Conservation (phyloP, 2,888 invertebrate genomes). For the Arrhopalites spinosus region DNA sequence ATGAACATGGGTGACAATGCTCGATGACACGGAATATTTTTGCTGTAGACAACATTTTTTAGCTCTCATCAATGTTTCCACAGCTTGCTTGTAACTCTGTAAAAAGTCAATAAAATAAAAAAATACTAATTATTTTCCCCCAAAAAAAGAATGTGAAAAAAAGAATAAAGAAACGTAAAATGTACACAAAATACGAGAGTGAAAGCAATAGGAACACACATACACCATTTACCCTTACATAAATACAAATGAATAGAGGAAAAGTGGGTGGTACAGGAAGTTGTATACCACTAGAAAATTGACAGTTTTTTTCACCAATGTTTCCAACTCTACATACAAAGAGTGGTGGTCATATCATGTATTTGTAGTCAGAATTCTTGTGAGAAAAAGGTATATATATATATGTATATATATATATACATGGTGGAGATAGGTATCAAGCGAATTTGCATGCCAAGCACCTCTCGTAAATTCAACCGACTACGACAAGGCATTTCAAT, state of each 20-base stretch:
- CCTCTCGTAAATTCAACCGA: constrained; percentile 26
- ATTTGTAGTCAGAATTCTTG: not conserved
- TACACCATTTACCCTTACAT: no score
- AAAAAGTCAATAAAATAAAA: constrained; percentile 2
- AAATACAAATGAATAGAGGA: not conserved
- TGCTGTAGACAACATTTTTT: constrained; percentile 48
- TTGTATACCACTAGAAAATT: constrained; percentile 31
- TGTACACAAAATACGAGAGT: no score
- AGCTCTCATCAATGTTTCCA: constrained; percentile 47
- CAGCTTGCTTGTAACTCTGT: constrained; percentile 53
- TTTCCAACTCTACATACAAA: not conserved
- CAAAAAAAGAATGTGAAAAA: not conserved
- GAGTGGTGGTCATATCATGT: no score
- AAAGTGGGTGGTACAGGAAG: constrained; percentile 25
- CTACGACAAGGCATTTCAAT: constrained; percentile 21
- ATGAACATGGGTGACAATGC: constrained; percentile 53
- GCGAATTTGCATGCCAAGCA: constrained; percentile 34
- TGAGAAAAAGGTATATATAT: not conserved
- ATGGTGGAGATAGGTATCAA: constrained; percentile 19
- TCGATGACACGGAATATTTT: constrained; percentile 44
- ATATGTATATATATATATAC: no score
- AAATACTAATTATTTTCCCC: not conserved
- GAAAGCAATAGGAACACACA: no score
- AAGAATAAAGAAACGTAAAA: not conserved
- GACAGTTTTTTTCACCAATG: not conserved